Conservation (phyloP, 1,140 invertebrate genomes). For the Megalopta genalis region DNA sequence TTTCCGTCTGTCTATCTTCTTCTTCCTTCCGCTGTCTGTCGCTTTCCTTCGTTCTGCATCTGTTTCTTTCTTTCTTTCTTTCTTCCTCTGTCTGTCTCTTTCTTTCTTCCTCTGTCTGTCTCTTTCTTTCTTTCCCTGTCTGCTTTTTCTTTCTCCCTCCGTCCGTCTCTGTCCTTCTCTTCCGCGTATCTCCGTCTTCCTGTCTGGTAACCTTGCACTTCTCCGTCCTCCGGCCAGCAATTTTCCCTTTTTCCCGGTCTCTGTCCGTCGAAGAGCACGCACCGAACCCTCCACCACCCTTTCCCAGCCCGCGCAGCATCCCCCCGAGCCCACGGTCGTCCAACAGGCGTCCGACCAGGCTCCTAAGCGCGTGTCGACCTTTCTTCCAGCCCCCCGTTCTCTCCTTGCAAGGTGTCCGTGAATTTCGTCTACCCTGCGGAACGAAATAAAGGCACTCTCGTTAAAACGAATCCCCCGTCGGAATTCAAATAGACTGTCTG, state of each 20-base stretch:
- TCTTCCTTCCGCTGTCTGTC: too few relatives aligned
- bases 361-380: conserved; percentile 40
- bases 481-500: conserved; percentile 24
- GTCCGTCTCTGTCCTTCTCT: background rate
- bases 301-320: background rate
- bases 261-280: background rate
- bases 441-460: conserved; percentile 39
- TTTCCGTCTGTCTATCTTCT: too few relatives aligned
- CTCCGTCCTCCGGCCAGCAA: background rate
- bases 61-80: too few relatives aligned
- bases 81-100: too few relatives aligned
- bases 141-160: too few relatives aligned
- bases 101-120: too few relatives aligned
- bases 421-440: conserved; percentile 34
- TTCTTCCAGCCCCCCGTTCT: background rate
- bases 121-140: too few relatives aligned
- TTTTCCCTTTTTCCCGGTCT: background rate
- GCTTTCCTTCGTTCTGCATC: too few relatives aligned
- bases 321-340: conserved; percentile 11
- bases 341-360: conserved; percentile 25
- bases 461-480: conserved; percentile 29
- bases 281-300: background rate
- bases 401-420: conserved; percentile 45
- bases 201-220: background rate
- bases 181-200: background rate